Conservation (phyloP, 1,140 invertebrate species). For the Manduca sexta region DNA sequence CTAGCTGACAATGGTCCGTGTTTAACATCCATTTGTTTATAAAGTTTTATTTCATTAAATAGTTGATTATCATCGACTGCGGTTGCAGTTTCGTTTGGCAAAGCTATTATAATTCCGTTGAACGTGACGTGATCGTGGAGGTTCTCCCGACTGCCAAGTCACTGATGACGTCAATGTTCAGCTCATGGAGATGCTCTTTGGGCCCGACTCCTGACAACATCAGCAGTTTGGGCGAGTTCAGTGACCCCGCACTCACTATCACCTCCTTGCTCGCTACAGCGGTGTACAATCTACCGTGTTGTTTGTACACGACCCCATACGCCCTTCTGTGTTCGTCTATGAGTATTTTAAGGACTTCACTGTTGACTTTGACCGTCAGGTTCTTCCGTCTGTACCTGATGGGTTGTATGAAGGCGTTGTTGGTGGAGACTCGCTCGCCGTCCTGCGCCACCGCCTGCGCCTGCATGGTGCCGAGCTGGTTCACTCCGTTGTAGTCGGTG, state of each 20-base stretch:
- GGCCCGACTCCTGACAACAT: constrained; percentile 85
- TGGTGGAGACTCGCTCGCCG: constrained; percentile 81
- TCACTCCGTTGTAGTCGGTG: constrained; percentile 71
- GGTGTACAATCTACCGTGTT: constrained; percentile 70
- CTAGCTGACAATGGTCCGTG: constrained; percentile 17
- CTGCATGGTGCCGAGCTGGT: constrained; percentile 74
- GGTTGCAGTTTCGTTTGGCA: constrained; percentile 79
- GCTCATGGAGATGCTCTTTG: constrained; percentile 72
- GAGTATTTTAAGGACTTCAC: constrained; percentile 80
- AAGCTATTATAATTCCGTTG: constrained; percentile 69
- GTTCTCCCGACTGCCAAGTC: constrained; percentile 83
- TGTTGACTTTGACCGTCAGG: constrained; percentile 78
- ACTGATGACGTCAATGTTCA: constrained; percentile 75
- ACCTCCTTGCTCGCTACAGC: constrained; percentile 77
- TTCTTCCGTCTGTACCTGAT: constrained; percentile 80
- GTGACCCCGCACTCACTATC: constrained; percentile 78
- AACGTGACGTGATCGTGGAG: constrained; percentile 83
- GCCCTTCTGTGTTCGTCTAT: constrained; percentile 82
- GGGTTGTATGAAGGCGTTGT: constrained; percentile 83
- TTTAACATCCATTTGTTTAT: constrained; percentile 15
- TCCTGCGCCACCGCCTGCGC: constrained; percentile 72
- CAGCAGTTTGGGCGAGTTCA: constrained; percentile 82
- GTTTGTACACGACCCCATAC: constrained; percentile 77
- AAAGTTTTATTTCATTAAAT: constrained; percentile 15
- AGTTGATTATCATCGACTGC: constrained; percentile 10